Evolutionary conservation across 2,888 invertebrate genomes (phyloP).

Genomic region (Lacanobia oleracea): DNA sequence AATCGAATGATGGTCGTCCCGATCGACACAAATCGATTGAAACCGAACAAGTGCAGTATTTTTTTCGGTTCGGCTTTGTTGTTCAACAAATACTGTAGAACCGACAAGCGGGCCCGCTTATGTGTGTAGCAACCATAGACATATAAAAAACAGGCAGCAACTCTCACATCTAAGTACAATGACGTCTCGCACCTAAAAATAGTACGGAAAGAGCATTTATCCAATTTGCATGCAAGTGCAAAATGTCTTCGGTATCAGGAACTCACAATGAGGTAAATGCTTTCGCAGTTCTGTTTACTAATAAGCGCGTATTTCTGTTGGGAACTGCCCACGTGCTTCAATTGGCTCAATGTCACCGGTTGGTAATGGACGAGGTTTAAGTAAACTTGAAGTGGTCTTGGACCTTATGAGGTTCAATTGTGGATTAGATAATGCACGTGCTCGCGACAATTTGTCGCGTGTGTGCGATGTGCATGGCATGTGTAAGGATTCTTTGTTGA

Average conservation of each 20-base stretch:
- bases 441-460: background rate
- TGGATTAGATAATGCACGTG: conserved; percentile 2
- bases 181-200: conserved; percentile 69
- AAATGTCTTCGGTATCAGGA: conserved; percentile 70
- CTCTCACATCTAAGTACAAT: conserved; percentile 16
- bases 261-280: conserved; percentile 76
- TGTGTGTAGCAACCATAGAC: no score
- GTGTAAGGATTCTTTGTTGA: conserved; percentile 8
- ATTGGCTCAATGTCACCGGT: conserved; percentile 71
- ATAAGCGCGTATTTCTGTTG: conserved; percentile 65
- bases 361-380: conserved; percentile 67
- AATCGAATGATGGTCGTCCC: no score
- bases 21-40: no score
- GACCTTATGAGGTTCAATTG: conserved; percentile 16
- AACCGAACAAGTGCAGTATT: no score
- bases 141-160: no score
- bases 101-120: no score
- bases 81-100: no score
- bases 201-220: conserved; percentile 68
- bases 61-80: no score
- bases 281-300: conserved; percentile 68
- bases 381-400: conserved; percentile 39
- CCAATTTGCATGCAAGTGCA: conserved; percentile 66
- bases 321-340: conserved; percentile 66
- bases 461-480: background rate